These are phyloP conservation scores for Notarius quadriscutis DNA, from an alignment of 2,113 vertebrate species.

Conservation along the genomic window DNA sequence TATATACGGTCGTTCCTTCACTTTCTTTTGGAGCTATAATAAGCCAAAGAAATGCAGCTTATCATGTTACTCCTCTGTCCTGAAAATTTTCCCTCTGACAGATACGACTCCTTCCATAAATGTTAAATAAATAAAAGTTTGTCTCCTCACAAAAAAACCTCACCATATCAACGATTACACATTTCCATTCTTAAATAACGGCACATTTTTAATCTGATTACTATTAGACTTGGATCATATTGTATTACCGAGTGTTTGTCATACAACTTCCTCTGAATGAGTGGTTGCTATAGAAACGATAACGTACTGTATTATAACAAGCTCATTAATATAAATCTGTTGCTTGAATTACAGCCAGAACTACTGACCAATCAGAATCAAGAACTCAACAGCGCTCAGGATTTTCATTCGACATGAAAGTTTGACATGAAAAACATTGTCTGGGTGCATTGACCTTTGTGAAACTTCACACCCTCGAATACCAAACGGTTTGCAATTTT, in stretches of 20 bases:
- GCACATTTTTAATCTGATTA: background rate
- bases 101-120: background rate
- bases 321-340: background rate
- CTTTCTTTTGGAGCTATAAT: background rate
- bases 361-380: background rate
- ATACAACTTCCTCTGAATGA: too few species aligned
- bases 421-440: background rate
- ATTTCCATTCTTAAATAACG: background rate
- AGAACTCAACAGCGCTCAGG: background rate
- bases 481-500: slow-evolving; percentile 3
- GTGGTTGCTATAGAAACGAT: too few species aligned
- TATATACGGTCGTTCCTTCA: background rate
- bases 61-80: background rate
- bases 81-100: background rate
- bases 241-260: background rate
- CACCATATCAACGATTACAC: too few species aligned
- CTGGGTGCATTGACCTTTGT: background rate
- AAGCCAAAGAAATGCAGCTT: background rate
- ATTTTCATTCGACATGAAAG: background rate
- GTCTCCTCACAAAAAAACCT: background rate
- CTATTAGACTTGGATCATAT: too few species aligned
- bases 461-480: background rate
- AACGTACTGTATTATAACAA: too few species aligned
- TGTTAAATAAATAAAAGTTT: background rate
- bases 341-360: background rate